Evolutionary conservation across 2,797 vertebrate genomes (phyloP).

Genomic region (Corythornis leucogaster): DNA sequence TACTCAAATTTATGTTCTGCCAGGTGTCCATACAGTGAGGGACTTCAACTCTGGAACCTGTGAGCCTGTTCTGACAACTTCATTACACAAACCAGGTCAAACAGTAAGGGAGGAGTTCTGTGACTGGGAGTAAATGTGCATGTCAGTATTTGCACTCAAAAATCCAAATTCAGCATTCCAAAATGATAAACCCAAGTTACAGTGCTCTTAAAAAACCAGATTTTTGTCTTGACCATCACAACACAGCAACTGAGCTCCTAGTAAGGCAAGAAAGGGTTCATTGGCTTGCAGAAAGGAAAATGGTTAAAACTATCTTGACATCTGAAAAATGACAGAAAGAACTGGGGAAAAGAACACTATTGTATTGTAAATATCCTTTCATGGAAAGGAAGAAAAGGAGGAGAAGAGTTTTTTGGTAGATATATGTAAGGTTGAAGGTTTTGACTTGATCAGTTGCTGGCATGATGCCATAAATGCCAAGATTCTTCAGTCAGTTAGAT

Average conservation of each 20-base stretch:
- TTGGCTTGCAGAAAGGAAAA: not conserved
- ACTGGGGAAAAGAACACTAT: not conserved
- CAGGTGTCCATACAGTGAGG: no score
- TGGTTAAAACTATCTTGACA: not conserved
- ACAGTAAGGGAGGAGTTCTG: no score
- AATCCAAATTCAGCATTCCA: not conserved
- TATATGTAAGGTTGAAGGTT: not conserved
- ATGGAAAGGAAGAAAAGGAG: not conserved
- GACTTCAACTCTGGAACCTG: no score
- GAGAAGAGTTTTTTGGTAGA: not conserved
- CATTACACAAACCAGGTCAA: no score
- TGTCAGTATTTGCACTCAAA: not conserved
- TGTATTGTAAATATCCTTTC: not conserved
- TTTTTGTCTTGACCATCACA: not conserved
- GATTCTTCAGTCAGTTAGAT: slow-evolving; percentile 7
- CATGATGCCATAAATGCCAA: not conserved
- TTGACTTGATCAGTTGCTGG: slow-evolving; percentile 1
- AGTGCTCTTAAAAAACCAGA: not conserved
- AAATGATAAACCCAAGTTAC: not conserved
- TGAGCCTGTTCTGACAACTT: no score
- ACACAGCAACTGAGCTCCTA: not conserved
- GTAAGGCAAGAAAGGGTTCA: not conserved
- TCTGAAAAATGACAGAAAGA: not conserved
- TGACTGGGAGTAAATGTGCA: no score
- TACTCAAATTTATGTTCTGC: no score